Conservation (phyloP, 2,113 vertebrate genomes). For the Cyrtonyx montezumae region DNA sequence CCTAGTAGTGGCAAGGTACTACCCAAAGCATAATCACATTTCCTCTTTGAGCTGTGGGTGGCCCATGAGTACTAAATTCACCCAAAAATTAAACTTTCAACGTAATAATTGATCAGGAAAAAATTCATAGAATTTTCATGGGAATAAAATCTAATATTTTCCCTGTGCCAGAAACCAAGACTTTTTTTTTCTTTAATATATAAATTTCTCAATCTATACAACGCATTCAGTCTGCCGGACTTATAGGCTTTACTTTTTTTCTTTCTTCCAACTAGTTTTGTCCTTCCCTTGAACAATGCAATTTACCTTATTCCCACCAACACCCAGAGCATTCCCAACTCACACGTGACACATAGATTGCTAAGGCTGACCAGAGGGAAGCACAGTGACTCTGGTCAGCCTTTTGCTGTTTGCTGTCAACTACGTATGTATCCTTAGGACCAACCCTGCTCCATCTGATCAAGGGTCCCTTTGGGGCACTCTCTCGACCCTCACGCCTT, state of each 20-base stretch:
- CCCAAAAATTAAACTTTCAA: neutral
- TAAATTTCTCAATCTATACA: neutral
- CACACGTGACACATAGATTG: neutral
- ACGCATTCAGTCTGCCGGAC: neutral
- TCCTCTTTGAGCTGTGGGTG: neutral
- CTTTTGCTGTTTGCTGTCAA: neutral
- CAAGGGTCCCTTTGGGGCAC: neutral
- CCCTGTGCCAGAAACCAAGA: neutral
- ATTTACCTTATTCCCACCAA: neutral
- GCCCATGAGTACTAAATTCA: neutral
- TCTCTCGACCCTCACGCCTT: neutral
- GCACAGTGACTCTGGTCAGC: neutral
- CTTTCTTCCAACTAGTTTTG: neutral
- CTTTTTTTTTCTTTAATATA: neutral
- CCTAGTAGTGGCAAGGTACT: neutral
- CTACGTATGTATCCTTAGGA: fast-evolving
- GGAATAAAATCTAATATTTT: neutral
- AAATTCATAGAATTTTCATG: neutral
- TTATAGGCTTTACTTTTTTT: neutral
- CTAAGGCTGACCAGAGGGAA: neutral
- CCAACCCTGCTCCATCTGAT: neutral
- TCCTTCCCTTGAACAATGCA: neutral
- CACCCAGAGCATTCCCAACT: neutral
- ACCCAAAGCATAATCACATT: neutral
- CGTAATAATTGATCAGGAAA: neutral